Evolutionary conservation across 2,113 vertebrate genomes (phyloP), one percentile per base, ranked within the genome.

Genomic region (Arothron firmamentum): DNA sequence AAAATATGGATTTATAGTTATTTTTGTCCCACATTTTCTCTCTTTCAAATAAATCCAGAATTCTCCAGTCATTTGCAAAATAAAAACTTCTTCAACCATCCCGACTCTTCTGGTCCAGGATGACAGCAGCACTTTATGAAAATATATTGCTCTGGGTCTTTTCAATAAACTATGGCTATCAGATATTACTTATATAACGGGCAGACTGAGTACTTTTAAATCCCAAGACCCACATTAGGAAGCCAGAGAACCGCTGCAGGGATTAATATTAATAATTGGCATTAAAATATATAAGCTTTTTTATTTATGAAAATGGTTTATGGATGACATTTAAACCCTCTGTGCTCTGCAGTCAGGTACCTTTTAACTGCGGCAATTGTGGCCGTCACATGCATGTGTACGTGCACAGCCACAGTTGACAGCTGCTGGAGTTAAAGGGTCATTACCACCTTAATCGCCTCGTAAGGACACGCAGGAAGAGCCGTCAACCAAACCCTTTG

Each of bases 381-480:
- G n/a, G 48, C 11, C 56, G 6, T n/a, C 62, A 13, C 14, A 45
- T 61, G 34, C 11, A 3, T 38, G 34, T 38, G 34, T 38, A 12
- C 11, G 34, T 38, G 34, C 11, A 12, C 34, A 38, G 34, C 34
- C 11, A 38, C 11, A 11, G 74, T 20, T 80, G 81, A 81, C 81
- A 89, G 85, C 78, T 87, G 83, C 78, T 73, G 28, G 67, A 72
- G 61, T 81, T 71, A 63, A 72, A 56, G 83, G 79, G 72, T 83
- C 67, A 72, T 85, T 87, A 84, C 51, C 70, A 19, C 50, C 64
- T 23, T 81, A 81, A 87, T 85, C 71, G 82, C 59, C 74, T 46
- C 42, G 65, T 85, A 81, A 82, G 68, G 79, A 66, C 72, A 64
- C 59, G 55, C 62, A 70, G 52, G 75, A 62, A 73, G 72, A 56